Percentiles rank a stretch among this genome's conserved stretches.
phyloP scores from a whole-genome alignment of 2,113 vertebrate species.

The Scomber colias region DNA sequence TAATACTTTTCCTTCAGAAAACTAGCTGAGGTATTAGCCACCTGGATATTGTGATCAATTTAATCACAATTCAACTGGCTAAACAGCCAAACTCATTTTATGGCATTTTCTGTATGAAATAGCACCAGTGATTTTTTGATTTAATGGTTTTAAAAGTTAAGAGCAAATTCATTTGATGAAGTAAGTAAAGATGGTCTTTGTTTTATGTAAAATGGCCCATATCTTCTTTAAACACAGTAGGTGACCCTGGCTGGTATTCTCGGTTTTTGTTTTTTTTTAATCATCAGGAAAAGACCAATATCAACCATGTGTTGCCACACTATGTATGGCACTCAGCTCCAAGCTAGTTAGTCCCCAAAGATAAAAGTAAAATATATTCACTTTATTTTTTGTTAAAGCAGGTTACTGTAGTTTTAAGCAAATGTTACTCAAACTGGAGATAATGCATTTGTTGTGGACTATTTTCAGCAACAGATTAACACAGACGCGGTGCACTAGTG shows the following conservation, averaged over 20 bases:
- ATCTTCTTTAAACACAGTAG: neutral
- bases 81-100: too few species aligned
- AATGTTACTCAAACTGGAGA: neutral
- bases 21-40: too few species aligned
- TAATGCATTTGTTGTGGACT: neutral
- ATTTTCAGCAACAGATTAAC: constrained; percentile 3
- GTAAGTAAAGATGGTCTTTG: neutral
- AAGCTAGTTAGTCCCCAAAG: too few species aligned
- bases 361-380: too few species aligned
- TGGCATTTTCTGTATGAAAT: too few species aligned
- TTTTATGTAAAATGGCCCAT: neutral
- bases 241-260: neutral
- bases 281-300: neutral
- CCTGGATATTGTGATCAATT: too few species aligned
- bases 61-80: neutral
- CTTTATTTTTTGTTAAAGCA: too few species aligned
- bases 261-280: neutral
- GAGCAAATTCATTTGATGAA: neutral
- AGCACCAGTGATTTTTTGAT: too few species aligned
- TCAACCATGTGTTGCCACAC: neutral
- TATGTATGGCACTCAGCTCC: too few species aligned
- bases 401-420: neutral
- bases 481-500: neutral
- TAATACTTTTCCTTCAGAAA: too few species aligned
- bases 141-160: too few species aligned